A percentile compares a stretch with the other conserved stretches of the same genome.
Evolutionary conservation across 2,113 vertebrate genomes (phyloP).

Genomic region (Fregetta grallaria): DNA sequence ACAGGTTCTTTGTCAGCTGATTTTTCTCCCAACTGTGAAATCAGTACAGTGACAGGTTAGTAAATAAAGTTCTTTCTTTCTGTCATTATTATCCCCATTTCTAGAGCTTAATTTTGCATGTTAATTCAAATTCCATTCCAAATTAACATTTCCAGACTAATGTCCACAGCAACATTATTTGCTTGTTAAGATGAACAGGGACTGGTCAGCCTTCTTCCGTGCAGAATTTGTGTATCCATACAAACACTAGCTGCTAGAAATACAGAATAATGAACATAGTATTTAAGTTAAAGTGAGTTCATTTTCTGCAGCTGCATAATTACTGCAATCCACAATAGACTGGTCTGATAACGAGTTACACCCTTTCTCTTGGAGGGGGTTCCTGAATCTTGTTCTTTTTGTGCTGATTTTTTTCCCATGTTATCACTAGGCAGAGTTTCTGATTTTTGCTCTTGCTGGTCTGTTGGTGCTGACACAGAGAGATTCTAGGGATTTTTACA

Average conservation of each 20-base stretch:
- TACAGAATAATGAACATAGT: slow-evolving; percentile 43
- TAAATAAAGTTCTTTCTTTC: slow-evolving; percentile 60
- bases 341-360: slow-evolving; percentile 57
- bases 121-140: slow-evolving; percentile 49
- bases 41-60: slow-evolving; percentile 17
- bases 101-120: slow-evolving; percentile 43
- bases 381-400: slow-evolving; percentile 61
- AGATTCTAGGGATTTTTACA: slow-evolving; percentile 24
- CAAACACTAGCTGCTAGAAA: slow-evolving; percentile 24
- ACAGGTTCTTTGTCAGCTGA: slow-evolving; percentile 59
- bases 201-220: slow-evolving; percentile 13
- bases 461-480: slow-evolving; percentile 25
- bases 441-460: slow-evolving; percentile 30
- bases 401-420: slow-evolving; percentile 66
- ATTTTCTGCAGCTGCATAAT: slow-evolving; percentile 66
- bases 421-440: slow-evolving; percentile 38
- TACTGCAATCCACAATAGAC: slow-evolving; percentile 62
- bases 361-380: slow-evolving; percentile 42
- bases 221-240: not conserved
- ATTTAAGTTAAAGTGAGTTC: slow-evolving; percentile 57
- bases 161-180: slow-evolving; percentile 43
- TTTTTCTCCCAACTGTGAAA: slow-evolving; percentile 56
- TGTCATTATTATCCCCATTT: slow-evolving; percentile 22
- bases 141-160: slow-evolving; percentile 44
- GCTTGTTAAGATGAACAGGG: slow-evolving; percentile 29